A percentile compares a stretch with the other conserved stretches of the same genome.
phyloP scores from a whole-genome alignment of 2,797 vertebrate genomes.

The Tenualosa ilisha region DNA sequence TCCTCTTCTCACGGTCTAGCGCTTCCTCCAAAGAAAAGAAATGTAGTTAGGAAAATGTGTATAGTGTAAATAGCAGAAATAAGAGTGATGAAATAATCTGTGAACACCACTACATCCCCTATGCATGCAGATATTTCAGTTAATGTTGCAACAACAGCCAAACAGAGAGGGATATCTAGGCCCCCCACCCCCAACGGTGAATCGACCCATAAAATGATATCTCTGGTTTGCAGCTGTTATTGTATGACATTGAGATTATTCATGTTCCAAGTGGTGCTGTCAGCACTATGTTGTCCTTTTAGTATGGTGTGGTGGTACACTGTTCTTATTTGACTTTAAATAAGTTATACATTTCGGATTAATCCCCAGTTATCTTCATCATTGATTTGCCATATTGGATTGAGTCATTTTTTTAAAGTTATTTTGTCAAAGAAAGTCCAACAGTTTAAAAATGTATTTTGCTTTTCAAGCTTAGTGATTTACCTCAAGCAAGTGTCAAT shows the following conservation, averaged over 20 bases:
- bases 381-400: too few relatives aligned
- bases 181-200: background rate
- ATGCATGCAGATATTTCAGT: slow-evolving; percentile 2
- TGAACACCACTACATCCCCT: background rate
- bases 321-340: too few relatives aligned
- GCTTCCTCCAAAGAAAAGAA: background rate
- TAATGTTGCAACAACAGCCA: background rate
- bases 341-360: too few relatives aligned
- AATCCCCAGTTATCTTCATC: too few relatives aligned
- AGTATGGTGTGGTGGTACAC: background rate
- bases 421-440: too few relatives aligned
- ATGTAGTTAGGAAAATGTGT: background rate
- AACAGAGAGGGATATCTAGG: background rate
- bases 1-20: background rate
- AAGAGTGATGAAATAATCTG: background rate
- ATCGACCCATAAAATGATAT: background rate
- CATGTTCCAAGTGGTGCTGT: background rate
- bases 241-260: background rate
- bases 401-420: too few relatives aligned
- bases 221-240: background rate
- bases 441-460: background rate
- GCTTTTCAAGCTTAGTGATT: background rate
- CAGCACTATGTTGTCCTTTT: background rate
- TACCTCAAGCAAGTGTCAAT: background rate
- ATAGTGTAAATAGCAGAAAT: background rate